Percentiles rank a stretch among this genome's conserved stretches.
phyloP scores from a whole-genome alignment of 2,888 invertebrate species.

The Ariolimax columbianus region DNA sequence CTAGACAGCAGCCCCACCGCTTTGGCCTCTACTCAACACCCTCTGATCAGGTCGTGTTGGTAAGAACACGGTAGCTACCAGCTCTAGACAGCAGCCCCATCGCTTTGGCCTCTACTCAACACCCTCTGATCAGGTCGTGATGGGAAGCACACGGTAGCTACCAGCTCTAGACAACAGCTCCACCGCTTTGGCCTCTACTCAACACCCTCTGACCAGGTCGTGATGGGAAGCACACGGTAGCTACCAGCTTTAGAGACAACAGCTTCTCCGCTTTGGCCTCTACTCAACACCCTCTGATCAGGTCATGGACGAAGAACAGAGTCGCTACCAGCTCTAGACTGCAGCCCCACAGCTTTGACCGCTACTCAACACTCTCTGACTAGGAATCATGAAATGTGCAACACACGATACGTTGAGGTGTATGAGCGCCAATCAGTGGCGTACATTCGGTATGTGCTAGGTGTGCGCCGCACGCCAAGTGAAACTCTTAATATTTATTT shows the following conservation, averaged over 20 bases:
- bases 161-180: not conserved
- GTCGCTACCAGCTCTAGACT: not conserved
- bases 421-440: too few relatives aligned
- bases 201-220: not conserved
- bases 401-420: too few relatives aligned
- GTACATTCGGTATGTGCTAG: too few relatives aligned
- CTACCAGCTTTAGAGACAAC: not conserved
- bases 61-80: not conserved
- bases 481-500: too few relatives aligned
- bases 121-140: not conserved
- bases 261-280: not conserved
- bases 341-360: not conserved
- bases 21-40: too few relatives aligned
- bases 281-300: not conserved
- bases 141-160: too few relatives aligned
- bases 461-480: too few relatives aligned
- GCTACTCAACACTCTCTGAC: not conserved
- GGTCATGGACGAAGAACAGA: too few relatives aligned
- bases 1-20: too few relatives aligned
- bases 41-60: too few relatives aligned
- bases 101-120: not conserved
- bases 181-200: not conserved
- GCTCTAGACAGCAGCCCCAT: not conserved
- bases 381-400: too few relatives aligned
- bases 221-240: too few relatives aligned